Evolutionary conservation across 2,888 invertebrate species (phyloP).

Genomic region (Drepanosiphum platanoidis): DNA sequence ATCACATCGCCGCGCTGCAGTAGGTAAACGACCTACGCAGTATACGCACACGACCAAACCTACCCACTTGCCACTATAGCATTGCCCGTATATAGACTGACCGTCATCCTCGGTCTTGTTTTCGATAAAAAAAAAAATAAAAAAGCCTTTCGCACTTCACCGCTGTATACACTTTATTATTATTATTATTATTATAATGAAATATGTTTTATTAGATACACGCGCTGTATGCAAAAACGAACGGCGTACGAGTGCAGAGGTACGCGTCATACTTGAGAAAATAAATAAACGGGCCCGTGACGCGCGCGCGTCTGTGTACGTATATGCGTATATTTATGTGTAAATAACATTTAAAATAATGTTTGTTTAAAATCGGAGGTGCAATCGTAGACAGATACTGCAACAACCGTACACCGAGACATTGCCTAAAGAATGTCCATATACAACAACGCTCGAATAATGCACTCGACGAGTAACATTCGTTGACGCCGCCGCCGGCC

Average conservation of each 20-base stretch:
- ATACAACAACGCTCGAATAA: too few species aligned
- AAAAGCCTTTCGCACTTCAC: slow-evolving; percentile 48
- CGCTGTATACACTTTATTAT: not conserved
- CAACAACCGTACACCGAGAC: too few species aligned
- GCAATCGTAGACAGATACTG: too few species aligned
- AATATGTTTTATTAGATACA: not conserved
- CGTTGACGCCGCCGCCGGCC: too few species aligned
- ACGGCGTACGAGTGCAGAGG: too few species aligned
- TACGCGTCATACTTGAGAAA: too few species aligned
- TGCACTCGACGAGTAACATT: too few species aligned
- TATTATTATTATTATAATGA: not conserved
- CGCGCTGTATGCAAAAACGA: not conserved
- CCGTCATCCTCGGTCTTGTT: slow-evolving; percentile 51
- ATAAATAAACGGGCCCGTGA: too few species aligned
- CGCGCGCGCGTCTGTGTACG: too few species aligned
- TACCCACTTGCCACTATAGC: slow-evolving; percentile 48
- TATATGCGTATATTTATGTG: not conserved
- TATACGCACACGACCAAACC: slow-evolving; percentile 55
- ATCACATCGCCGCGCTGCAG: slow-evolving; percentile 32
- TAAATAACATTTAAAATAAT: too few species aligned
- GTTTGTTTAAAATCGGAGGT: not conserved
- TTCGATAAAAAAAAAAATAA: too few species aligned
- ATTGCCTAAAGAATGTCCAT: too few species aligned
- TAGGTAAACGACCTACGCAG: slow-evolving; percentile 62
- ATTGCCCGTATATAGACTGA: slow-evolving; percentile 57